Base-by-base conservation (phyloP, 2,797 vertebrate species). In the Clarias pachynema region DNA sequence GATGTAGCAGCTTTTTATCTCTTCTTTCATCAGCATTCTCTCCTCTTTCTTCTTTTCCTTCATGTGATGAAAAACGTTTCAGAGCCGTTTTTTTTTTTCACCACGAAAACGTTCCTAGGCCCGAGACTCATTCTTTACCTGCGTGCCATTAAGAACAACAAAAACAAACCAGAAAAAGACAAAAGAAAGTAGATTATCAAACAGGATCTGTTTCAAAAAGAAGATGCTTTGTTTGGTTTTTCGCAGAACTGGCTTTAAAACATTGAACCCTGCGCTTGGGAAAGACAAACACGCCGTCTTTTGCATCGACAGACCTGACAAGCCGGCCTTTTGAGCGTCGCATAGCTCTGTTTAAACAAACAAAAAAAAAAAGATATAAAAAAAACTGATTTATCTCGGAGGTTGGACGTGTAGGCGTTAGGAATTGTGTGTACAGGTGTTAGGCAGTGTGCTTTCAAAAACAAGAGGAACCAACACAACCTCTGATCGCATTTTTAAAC, bases 231-330 rank as follows among this genome's bases (percentile, higher is more conserved):
- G 81, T 85, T 82, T 37, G 63, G 63, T 85, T 83, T 83, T 81
- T 84, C 20, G 20, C 26, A 85, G 79, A 82, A 84, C 44, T 37
- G 75, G 53, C 68, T 85, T 77, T 68, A 86, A 87, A 86, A 85
- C 63, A 15, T 74, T 82, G 79, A 88, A 85, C 44, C 75, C 53
- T 18, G 20, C 31, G 82, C 85, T 86, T 81, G 81, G 81, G 84
- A 88, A 85, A 89, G 84, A 57, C 88, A 89, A 88, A 90, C 79
- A 70, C 44, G 56, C 59, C 63, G 53, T 66, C 53, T 78, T 87
- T 84, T 84, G 8, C 79, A 79, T 56, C 62, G 40, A 70, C 75
- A 44, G 34, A 37, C 79, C 40, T 70, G 87, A 86, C 82, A 82
- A 59, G 81, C 81, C n/a, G 57, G 57, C 65, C 72, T 69, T 66